These are phyloP conservation scores for Dasyprocta punctata DNA, from an alignment of 2,113 vertebrate genomes.

Conservation along the genomic window DNA sequence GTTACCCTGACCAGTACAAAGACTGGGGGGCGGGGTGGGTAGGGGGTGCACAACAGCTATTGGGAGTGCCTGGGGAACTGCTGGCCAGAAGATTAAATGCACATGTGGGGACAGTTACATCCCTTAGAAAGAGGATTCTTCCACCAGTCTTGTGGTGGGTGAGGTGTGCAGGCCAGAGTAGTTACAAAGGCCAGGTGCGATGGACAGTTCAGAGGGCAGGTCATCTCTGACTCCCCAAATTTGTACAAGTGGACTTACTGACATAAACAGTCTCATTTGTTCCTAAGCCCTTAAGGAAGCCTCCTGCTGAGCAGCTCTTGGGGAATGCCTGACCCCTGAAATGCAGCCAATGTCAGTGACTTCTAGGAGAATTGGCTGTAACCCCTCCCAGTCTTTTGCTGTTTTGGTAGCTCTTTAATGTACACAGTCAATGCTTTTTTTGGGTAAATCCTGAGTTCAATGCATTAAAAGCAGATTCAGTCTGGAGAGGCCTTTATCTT, in stretches of 20 bases:
- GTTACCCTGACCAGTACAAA: conserved; percentile 39
- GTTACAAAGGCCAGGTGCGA: not conserved
- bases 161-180: not conserved
- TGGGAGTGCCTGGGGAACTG: not conserved
- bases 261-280: conserved; percentile 11
- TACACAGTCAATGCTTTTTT: conserved; percentile 72
- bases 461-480: conserved; percentile 63
- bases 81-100: not conserved
- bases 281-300: not conserved
- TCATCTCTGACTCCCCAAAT: not conserved
- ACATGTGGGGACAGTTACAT: not conserved
- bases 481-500: conserved; percentile 67
- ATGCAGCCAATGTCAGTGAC: conserved; percentile 78
- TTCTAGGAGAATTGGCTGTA: conserved; percentile 61
- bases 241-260: conserved; percentile 12
- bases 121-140: not conserved
- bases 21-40: not conserved
- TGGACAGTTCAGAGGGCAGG: not conserved
- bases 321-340: conserved; percentile 77
- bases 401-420: conserved; percentile 33
- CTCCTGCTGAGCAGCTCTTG: conserved; percentile 27
- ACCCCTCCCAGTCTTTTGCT: conserved; percentile 9
- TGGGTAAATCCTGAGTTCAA: not conserved
- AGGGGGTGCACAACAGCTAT: not conserved
- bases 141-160: not conserved